phyloP scores from a whole-genome alignment of 2,113 vertebrate species.

The Grallaria varia region DNA sequence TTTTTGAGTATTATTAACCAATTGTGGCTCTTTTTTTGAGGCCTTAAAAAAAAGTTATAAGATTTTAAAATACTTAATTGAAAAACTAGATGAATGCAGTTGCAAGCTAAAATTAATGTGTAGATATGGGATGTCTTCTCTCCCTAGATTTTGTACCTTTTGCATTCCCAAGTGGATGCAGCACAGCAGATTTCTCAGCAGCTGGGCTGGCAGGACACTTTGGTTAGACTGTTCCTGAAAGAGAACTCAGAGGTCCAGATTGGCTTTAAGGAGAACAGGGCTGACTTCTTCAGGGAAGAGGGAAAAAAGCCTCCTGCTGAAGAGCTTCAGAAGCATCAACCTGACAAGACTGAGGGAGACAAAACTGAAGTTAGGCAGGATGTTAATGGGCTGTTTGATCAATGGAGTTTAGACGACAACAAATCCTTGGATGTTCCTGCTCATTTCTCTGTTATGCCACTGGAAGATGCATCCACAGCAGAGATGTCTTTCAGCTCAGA shows the following conservation, averaged over 20 bases:
- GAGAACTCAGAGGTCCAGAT: slow-evolving; percentile 66
- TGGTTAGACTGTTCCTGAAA: slow-evolving; percentile 85
- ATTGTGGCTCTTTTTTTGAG: neutral
- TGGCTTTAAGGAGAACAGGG: slow-evolving; percentile 38
- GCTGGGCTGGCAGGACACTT: slow-evolving; percentile 95
- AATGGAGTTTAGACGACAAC: slow-evolving; percentile 77
- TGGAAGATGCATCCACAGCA: slow-evolving; percentile 77
- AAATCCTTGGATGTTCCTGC: slow-evolving; percentile 78
- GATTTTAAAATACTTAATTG: neutral
- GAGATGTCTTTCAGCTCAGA: slow-evolving; percentile 75
- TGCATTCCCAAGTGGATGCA: slow-evolving; percentile 88
- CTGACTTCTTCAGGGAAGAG: slow-evolving; percentile 72
- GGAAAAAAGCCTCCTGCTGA: slow-evolving; percentile 52
- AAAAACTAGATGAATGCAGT: neutral
- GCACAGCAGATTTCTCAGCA: slow-evolving; percentile 88
- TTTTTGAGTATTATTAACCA: neutral
- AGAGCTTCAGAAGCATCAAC: slow-evolving; percentile 64
- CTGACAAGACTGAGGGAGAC: slow-evolving; percentile 74
- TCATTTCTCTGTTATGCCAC: slow-evolving; percentile 51
- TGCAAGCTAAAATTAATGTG: neutral
- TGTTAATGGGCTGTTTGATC: slow-evolving; percentile 71
- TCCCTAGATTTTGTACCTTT: slow-evolving; percentile 86
- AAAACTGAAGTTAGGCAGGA: no score
- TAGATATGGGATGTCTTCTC: neutral
- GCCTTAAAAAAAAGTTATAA: neutral